Evolutionary conservation across 2,888 invertebrate genomes (phyloP), one percentile per base, ranked within the genome.

Genomic region (Lamellibrachia satsuma): DNA sequence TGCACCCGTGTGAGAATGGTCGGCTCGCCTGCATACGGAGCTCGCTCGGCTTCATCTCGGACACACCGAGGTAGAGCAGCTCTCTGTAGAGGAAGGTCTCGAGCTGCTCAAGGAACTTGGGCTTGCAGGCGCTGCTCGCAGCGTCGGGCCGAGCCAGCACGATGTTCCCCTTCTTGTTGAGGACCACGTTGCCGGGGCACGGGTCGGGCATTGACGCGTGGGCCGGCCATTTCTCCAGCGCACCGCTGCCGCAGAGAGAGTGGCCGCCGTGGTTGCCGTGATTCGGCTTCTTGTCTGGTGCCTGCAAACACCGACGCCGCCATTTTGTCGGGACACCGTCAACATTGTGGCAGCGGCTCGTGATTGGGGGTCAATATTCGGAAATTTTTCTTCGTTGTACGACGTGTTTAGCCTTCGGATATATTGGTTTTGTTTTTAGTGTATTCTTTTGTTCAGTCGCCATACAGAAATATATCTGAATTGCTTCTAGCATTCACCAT

Each of bases 171-270:
- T 96, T 96, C 93, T 95, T 95, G 93, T 96, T 96, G 52, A 96
- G 95, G 93, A 96, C 94, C 93, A 94, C 94, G 27, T 96, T 94
- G 7, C 95, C 94, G 7, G 95, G 94, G 6, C 95, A 92, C 1
- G 95, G 95, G 7, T 95, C 94, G 57, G 95, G 95, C 52, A 96
- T 95, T 93, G 96, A 95, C 27, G 96, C 96, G 95, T 96, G 96
- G 2, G 96, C 96, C 91, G 96, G 96, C 96, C 96, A 96, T n/a
- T 96, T 95, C 93, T 96, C 96, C 91, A 96, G 93, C 57, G 95
- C 95, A 4, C 96, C 96, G 27, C 96, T 95, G 92, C 95, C 94
- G 75, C n/a, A 75, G 75, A 3, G 55, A 9, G 55, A 9, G 3
- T 55, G 55, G 55, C 55, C 3, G 2, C 8, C 55, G 1, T 75